Evolutionary conservation across 2,113 vertebrate genomes (phyloP), one percentile per base, ranked within the genome.

Genomic region (Polypterus bichir): DNA sequence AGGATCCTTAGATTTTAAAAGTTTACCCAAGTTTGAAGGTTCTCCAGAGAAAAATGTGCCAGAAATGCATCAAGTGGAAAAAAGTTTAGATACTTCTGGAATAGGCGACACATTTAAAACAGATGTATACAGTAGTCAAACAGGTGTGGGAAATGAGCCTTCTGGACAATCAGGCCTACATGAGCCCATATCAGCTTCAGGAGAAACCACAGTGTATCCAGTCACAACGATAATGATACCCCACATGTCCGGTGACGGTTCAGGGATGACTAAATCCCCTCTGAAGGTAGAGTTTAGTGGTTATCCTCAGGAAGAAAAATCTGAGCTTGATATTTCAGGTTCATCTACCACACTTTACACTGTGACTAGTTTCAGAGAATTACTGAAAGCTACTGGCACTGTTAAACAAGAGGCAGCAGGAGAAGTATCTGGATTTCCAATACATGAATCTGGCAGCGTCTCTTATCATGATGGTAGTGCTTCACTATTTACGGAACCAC

Each of bases 301-400:
- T 3, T 44, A 9, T 0, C 0, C 46, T n/a, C 5, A 61, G 46
- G 3, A 51, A 4, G 3, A 51, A 4, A 10, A 64, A 1, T 61
- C 68, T 8, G 74, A 79, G 0, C 47, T 62, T 0, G 74, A 80
- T 46, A 65, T 68, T 3, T 77, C 76, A 9, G 49, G 6, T 6
- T 62, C 65, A 46, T 47, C 49, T 1, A 66, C 70, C 5, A 65
- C 73, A 11, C 69, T 59, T 59, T 6, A 27, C 49, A 65, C 59
- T 3, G 10, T 67, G 27, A 48, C 46, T 47, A n/a, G 2, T 3
- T 57, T 64, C 66, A 65, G 9, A 9, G 73, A 72, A 55, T 64
- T 70, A 3, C 2, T 7, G 44, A 64, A 70, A 53, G 47, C 54
- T 4, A 49, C 27, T 27, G 61, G 54, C 45, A n/a, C 47, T 46